These are phyloP conservation scores for Drosophila kanekoi DNA, from an alignment of 2,888 invertebrate genomes.

Conservation along the genomic window DNA sequence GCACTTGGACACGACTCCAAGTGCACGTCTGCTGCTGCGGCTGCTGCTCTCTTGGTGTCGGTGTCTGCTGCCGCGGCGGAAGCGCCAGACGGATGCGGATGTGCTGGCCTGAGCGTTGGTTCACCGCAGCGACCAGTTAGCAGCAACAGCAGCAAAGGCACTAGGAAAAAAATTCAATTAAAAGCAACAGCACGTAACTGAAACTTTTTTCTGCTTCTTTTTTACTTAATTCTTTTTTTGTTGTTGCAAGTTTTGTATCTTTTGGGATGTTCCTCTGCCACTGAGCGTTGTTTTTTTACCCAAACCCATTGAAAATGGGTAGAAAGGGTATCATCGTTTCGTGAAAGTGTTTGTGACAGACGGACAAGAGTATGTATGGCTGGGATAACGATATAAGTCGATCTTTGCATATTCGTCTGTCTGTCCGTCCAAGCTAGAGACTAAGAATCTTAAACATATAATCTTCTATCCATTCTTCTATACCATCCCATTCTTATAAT, in stretches of 20 bases:
- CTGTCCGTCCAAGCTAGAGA: too few relatives aligned
- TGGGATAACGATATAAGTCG: too few relatives aligned
- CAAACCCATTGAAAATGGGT: background rate
- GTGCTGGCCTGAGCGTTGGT: constrained; percentile 59
- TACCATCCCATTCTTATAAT: too few relatives aligned
- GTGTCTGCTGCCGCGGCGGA: constrained; percentile 49
- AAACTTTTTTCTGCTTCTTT: constrained; percentile 65
- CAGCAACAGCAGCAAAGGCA: constrained; percentile 41
- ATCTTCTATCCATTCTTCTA: background rate
- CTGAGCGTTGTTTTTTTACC: background rate
- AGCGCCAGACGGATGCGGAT: constrained; percentile 66
- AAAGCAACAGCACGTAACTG: constrained; percentile 83
- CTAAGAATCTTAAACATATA: background rate
- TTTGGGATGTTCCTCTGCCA: constrained; percentile 36
- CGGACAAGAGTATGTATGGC: too few relatives aligned
- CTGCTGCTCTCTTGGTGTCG: constrained; percentile 9
- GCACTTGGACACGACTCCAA: constrained; percentile 47
- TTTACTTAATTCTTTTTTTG: constrained; percentile 27
- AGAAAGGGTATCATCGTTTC: background rate
- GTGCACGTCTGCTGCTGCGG: constrained; percentile 1
- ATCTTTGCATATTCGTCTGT: too few relatives aligned
- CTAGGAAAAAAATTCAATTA: constrained; percentile 80
- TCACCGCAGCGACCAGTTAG: constrained; percentile 59
- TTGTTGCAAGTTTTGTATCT: constrained; percentile 71
- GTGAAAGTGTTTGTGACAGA: background rate